Evolutionary conservation across 53 echinoderm and acorn worm species (phyloP).

Genomic region (Actinopyga echinites): DNA sequence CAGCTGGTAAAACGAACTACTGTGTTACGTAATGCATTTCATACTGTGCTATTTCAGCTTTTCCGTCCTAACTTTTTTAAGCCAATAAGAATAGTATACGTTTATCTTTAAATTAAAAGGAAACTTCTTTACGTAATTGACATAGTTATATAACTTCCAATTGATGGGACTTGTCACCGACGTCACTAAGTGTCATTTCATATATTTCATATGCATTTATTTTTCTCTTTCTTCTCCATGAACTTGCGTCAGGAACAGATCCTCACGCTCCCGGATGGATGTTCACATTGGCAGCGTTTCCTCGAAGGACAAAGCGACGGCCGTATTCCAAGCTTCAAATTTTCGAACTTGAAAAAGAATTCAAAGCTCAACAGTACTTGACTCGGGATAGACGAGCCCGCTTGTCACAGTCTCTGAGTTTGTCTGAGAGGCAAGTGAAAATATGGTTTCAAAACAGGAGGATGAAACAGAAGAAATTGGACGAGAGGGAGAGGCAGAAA

Average conservation of each 20-base stretch:
- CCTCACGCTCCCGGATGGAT: conserved; percentile 70
- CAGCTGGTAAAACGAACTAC: no score
- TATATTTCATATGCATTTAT: neutral
- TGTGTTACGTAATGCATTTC: no score
- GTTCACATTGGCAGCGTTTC: conserved; percentile 59
- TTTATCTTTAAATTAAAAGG: no score
- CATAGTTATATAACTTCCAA: no score
- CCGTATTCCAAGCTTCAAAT: conserved; percentile 97
- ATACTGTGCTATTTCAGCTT: no score
- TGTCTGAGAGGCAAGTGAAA: conserved; percentile 92
- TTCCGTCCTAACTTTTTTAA: no score
- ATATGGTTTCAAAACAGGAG: conserved; percentile 98
- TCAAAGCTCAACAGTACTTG: conserved; percentile 91
- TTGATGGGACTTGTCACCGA: no score
- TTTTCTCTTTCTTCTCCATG: neutral
- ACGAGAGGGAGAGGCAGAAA: conserved; percentile 50
- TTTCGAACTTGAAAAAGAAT: conserved; percentile 95
- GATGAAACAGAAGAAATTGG: conserved; percentile 94
- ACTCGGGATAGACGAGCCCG: conserved; percentile 83
- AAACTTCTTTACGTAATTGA: no score
- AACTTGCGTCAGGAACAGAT: conserved; percentile 31
- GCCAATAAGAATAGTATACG: no score
- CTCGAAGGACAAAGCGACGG: conserved; percentile 77
- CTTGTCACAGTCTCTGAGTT: conserved; percentile 71
- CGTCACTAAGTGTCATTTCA: no score